Evolutionary conservation across 1,140 invertebrate species (phyloP), one percentile per base, ranked within the genome.

Genomic region (Hormaphis cornu): DNA sequence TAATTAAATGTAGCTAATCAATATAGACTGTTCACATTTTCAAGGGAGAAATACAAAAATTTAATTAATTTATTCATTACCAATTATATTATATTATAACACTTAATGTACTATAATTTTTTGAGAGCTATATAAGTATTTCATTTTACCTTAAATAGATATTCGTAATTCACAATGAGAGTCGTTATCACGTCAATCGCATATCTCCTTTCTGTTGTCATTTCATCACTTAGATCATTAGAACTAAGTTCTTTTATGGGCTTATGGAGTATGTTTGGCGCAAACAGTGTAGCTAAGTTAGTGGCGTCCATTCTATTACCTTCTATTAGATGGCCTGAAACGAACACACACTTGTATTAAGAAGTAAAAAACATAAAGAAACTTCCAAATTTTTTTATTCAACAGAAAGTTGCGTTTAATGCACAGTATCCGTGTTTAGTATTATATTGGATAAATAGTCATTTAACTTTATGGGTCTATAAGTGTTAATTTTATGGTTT

Each of bases 231-330:
- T 82, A 83, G 73, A 71, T 81, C 77, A 74, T 86, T 85, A 35
- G 83, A 80, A 24, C 81, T 76, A 10, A 70, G 70, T 84, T 83
- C 40, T 82, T 81, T 56, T 28, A 71, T 70, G 59, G 70, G 83
- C 70, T 83, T 86, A 74, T 94, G 91, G 48, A 96, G 83, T 74
- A 97, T 91, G 77, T 95, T 96, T 1, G 93, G 93, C 2, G 93
- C 93, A 78, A 97, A 93, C 24, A 96, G 84, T 5, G 92, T 96
- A 0, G 93, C 93, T 71, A 97, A 80, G 78, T 95, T 96, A 44
- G 85, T 88, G 12, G 88, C 86, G 77, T 95, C 91, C 93, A 97
- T 97, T 82, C 92, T 95, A 80, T 95, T 95, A 3, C 93, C 93
- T 26, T 83, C 76, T 48, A 89, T 71, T 79, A 85, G 81, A 72